Base-by-base conservation (phyloP, 2,888 invertebrate species). In the Drosophila greeni region DNA sequence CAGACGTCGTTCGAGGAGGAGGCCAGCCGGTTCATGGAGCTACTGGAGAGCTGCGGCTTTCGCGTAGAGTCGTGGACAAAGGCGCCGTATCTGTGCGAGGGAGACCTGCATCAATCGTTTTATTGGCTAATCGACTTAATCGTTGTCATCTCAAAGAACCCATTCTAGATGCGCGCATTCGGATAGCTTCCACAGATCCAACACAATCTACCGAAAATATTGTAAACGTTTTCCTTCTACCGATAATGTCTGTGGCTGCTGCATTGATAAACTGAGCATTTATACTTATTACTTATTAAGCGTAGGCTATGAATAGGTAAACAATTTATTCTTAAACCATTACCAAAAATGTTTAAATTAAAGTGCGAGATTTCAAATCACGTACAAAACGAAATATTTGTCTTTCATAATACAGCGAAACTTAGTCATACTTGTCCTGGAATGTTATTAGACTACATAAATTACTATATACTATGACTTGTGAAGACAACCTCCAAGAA, bases 1-100 rank as follows among this genome's bases (percentile, higher is more conserved):
- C 87, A 87, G 18, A 74, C 82, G 33, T 91, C 91, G 2, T 94
- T 95, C 84, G 95, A 95, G 86, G 92, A 95, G 60, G 98, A 99
- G 88, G 93, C 95, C 7, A 88, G 91, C 8, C 92, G 94, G 69
- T 92, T 97, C 78, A 91, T 94, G 49, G 86, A 89, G 26, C 81
- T 87, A 24, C 90, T 93, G 24, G 90, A 91, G 68, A 84, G 78
- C 59, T 85, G 91, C 51, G 94, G 94, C 5, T 95, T 96, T 87
- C 91, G 92, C 59, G 91, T 98, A 39, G 91, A 94, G 47, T 91
- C 92, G 6, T 99, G 98, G 96, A 93, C 96, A 12, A 92, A 96
- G 81, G 92, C 97, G 40, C 99, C 99, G 0, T 99, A 99, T 88
- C 91, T 99, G 37, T 99, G 98, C 89, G 98, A 99, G 89, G 99